Percentiles rank a stretch among this genome's conserved stretches.
Evolutionary conservation across 1,140 invertebrate species (phyloP).

Genomic region (Drosophila nannoptera): DNA sequence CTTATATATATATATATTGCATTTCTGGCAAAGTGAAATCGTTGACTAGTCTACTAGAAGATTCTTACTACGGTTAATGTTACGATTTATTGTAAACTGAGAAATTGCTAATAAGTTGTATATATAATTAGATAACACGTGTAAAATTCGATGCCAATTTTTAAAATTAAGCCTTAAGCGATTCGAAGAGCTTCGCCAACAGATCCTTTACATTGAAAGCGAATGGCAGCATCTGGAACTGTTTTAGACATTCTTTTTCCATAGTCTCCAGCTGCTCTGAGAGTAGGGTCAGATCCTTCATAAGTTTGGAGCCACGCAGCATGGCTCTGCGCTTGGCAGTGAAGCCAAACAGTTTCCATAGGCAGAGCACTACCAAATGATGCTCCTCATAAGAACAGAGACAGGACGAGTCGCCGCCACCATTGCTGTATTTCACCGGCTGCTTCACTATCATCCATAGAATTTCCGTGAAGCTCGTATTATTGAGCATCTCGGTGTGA

Average conservation of each 20-base stretch:
- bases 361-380: slow-evolving; percentile 40
- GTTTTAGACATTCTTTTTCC: slow-evolving; percentile 6
- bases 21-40: too few species aligned
- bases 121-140: neutral
- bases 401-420: neutral
- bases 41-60: too few species aligned
- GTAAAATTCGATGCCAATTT: too few species aligned
- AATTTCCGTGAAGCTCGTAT: slow-evolving; percentile 44
- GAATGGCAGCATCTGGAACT: neutral
- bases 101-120: too few species aligned
- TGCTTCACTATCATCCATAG: slow-evolving; percentile 48
- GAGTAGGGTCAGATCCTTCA: slow-evolving; percentile 39
- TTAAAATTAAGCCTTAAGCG: neutral
- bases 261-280: slow-evolving; percentile 17
- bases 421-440: neutral
- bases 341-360: slow-evolving; percentile 68
- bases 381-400: slow-evolving; percentile 56
- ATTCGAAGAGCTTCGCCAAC: neutral
- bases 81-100: neutral
- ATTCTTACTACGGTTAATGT: too few species aligned
- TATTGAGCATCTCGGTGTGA: slow-evolving; percentile 42
- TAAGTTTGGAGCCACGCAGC: slow-evolving; percentile 60
- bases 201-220: slow-evolving; percentile 3
- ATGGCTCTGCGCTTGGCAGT: slow-evolving; percentile 59
- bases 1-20: too few species aligned